Evolutionary conservation across 2,113 vertebrate species (phyloP), one percentile per base, ranked within the genome.

Genomic region (Oncorhynchus nerka): DNA sequence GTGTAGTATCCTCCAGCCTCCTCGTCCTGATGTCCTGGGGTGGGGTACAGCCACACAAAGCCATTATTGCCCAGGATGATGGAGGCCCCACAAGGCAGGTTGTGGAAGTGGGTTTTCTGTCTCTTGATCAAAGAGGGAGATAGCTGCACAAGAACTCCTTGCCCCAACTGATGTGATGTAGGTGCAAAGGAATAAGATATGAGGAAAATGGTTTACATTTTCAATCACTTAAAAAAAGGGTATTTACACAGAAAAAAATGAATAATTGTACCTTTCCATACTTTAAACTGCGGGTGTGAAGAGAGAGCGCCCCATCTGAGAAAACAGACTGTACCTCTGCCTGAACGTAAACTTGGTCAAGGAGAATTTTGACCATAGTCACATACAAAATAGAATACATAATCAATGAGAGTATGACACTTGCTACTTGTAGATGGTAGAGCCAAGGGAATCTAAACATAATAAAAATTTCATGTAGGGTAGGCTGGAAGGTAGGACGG

Each of bases 101-200:
- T 96, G 3, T 99, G 97, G 89, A 99, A 99, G 81, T 99, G 97
- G n/a, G 96, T 97, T 90, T 99, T 99, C 86, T 98, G 97, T 57
- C 97, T 94, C 79, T 97, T 99, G 80, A 99, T 94, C 5, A 99
- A 90, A 22, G 97, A 98, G 0, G 98, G 98, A 0, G 98, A 97
- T 1, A 98, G 94, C 86, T 95, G 95, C 15, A 99, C 95, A 6
- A 99, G 85, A 59, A 98, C 96, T 3, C 98, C 98, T 84, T 99
- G 97, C 59, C 95, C 96, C 61, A 99, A 92, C 97, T 99, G 75
- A 51, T 74, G 51, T 55, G 16, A 19, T 55, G 51, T 55, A 55
- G 51, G 4, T 19, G 16, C 51, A 19, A 55, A 55, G 12, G 51
- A 69, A 68, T 6, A 69, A 13, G 12, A 61, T 4, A 61, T 3